phyloP scores from a whole-genome alignment of 2,797 vertebrate species.

The Syndactyla subalaris region DNA sequence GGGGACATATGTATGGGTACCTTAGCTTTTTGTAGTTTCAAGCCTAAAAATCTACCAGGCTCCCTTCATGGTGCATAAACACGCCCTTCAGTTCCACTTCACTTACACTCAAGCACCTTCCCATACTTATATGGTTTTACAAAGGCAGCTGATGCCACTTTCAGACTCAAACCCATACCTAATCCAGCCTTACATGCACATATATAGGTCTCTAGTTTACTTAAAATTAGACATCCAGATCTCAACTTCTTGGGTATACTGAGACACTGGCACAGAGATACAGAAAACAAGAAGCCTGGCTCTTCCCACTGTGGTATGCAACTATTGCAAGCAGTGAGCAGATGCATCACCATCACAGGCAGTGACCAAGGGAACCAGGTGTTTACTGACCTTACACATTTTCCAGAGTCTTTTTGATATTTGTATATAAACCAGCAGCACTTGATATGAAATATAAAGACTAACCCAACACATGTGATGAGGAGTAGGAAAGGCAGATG shows the following conservation, averaged over 20 bases:
- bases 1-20: neutral
- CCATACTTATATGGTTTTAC: rapidly evolving
- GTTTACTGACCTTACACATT: neutral
- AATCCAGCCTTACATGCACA: neutral
- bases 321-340: neutral
- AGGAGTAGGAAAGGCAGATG: neutral
- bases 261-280: neutral
- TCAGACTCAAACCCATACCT: neutral
- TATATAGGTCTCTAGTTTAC: neutral
- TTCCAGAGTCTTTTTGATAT: neutral
- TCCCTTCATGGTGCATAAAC: neutral
- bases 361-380: neutral
- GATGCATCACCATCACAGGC: neutral
- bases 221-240: neutral
- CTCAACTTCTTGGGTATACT: neutral
- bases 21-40: neutral
- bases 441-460: neutral
- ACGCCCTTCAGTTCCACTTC: neutral
- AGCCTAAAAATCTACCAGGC: neutral
- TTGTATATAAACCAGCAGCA: rapidly evolving
- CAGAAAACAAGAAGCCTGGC: neutral
- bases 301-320: neutral
- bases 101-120: neutral
- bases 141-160: neutral
- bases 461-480: neutral